Conservation (phyloP, 2,888 invertebrate genomes). For the Metalampra italica region DNA sequence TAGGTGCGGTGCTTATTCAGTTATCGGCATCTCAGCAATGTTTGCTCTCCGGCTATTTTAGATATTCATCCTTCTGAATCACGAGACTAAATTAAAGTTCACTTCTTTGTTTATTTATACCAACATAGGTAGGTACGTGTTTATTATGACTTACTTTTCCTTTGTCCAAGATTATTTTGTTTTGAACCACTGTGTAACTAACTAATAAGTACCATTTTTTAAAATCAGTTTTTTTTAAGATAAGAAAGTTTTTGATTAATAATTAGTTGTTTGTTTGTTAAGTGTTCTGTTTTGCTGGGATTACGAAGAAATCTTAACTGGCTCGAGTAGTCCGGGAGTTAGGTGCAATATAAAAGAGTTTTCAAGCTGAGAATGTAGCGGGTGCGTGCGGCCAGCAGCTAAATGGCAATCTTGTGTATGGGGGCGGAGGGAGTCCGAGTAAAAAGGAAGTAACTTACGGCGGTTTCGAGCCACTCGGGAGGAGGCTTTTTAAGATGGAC, state of each 20-base stretch:
- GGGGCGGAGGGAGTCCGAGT: slow-evolving; percentile 8
- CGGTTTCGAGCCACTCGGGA: slow-evolving; percentile 13
- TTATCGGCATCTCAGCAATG: slow-evolving; percentile 21
- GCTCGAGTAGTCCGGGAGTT: too few species aligned
- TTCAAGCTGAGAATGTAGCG: not conserved
- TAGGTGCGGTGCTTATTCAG: slow-evolving; percentile 32
- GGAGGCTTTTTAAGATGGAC: not conserved
- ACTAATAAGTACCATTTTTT: too few species aligned
- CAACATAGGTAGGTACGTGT: not conserved
- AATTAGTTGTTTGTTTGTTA: too few species aligned
- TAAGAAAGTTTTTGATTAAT: too few species aligned
- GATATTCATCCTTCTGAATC: too few species aligned
- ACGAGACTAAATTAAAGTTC: not conserved
- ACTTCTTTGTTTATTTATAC: not conserved
- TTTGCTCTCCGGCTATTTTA: slow-evolving; percentile 22
- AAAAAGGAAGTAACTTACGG: slow-evolving; percentile 36
- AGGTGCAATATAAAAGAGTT: not conserved
- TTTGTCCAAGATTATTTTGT: not conserved
- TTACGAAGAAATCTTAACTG: too few species aligned
- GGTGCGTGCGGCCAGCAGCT: slow-evolving; percentile 36
- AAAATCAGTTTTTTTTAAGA: too few species aligned
- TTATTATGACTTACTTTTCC: not conserved
- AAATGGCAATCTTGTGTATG: slow-evolving; percentile 55
- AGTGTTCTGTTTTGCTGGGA: too few species aligned
- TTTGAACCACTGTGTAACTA: too few species aligned